A percentile compares a stretch with the other conserved stretches of the same genome.
phyloP scores from a whole-genome alignment of 1,140 invertebrate species.

The Lucilia cuprina region DNA sequence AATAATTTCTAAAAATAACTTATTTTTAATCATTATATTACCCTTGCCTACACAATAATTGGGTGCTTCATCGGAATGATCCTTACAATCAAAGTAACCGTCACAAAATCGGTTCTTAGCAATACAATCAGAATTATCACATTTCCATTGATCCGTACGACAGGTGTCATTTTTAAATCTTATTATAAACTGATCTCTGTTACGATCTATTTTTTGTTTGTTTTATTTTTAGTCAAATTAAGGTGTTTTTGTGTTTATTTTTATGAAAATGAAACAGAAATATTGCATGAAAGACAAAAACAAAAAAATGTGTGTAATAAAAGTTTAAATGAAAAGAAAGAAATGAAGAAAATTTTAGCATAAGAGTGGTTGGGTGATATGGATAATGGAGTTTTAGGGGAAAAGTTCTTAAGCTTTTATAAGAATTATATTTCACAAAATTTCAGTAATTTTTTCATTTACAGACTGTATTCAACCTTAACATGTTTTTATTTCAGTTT shows the following conservation, averaged over 20 bases:
- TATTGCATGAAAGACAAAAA: not conserved
- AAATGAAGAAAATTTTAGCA: no score
- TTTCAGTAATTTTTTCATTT: no score
- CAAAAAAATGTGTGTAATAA: not conserved
- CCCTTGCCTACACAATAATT: slow-evolving; percentile 32
- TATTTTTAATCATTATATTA: slow-evolving; percentile 1
- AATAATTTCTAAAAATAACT: not conserved
- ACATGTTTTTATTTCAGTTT: no score
- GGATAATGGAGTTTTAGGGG: no score
- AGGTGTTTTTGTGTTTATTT: not conserved
- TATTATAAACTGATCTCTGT: not conserved
- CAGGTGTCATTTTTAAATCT: slow-evolving; percentile 36
- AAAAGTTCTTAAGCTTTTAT: no score
- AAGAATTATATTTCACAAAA: no score
- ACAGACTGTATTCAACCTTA: no score
- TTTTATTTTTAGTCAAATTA: no score
- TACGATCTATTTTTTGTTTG: not conserved
- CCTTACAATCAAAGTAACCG: slow-evolving; percentile 70
- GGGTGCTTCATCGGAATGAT: slow-evolving; percentile 72
- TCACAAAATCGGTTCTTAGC: slow-evolving; percentile 68
- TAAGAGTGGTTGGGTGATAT: no score
- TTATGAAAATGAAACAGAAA: not conserved
- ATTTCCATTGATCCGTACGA: slow-evolving; percentile 57
- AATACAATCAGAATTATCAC: slow-evolving; percentile 60
- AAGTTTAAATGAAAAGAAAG: no score